Base-by-base conservation (phyloP, 2,113 vertebrate species). In the Melanotaenia duboulayi region DNA sequence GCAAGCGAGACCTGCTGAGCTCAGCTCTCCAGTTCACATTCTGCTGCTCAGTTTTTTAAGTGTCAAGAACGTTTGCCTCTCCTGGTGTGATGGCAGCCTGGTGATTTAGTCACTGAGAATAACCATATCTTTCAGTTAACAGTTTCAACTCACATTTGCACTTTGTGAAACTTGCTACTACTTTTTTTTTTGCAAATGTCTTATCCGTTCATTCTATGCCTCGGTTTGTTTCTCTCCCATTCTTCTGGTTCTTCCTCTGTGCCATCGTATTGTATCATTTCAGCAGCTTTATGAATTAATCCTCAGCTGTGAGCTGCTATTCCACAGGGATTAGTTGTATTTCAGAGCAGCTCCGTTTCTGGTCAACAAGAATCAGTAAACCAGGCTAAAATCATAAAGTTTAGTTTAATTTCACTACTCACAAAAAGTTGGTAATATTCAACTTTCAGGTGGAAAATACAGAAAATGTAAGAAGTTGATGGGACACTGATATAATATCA, bases 251-350 rank as follows among this genome's bases (percentile, higher is more conserved):
- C 11, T 50, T 37, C 69, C 22, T 28, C 40, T 64, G 37, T 75
- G 63, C 63, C 54, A 69, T 81, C 63, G 71, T 77, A 64, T 75
- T 81, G 71, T 83, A 82, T 90, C n/a, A 76, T 84, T 87, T 88
- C 86, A 74, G 81, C 67, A 76, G 68, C 75, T 86, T 89, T 74
- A 85, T 89, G 81, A 85, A 85, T 89, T 77, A 86, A 88, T 90
- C 87, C 79, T 62, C 57, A 62, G 68, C 71, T 70, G 35, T 84
- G 78, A 71, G 80, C 70, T 80, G 82, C 70, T 85, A 75, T 81
- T 87, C 83, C 63, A 48, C 71, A 52, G 59, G 63, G 81, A 82
- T 81, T 64, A 77, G 60, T 80, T 70, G 65, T 64, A 66, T 77
- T 83, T 42, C 78, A 79, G 74, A 65, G 49, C 70, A 75, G 56